These are phyloP conservation scores for Todus mexicanus DNA, from an alignment of 2,797 vertebrate genomes.

Conservation along the genomic window DNA sequence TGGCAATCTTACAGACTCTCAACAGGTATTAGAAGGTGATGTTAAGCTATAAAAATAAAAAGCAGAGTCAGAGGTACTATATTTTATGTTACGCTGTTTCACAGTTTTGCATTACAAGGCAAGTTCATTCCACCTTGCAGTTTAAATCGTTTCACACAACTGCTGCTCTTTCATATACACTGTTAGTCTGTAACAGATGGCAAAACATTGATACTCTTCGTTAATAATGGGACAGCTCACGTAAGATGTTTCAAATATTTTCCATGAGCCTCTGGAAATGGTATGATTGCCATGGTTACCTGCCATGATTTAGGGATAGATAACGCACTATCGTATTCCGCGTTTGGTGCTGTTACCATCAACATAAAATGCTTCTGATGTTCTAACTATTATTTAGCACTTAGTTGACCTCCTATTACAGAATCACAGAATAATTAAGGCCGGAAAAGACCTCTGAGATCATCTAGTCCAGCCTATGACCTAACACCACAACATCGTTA, in stretches of 20 bases:
- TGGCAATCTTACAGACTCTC: neutral
- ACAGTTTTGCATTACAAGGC: neutral
- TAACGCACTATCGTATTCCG: neutral
- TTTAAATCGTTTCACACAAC: neutral
- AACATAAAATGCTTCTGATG: neutral
- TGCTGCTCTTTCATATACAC: neutral
- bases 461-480: too few species aligned
- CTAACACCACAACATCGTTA: too few species aligned
- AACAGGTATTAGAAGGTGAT: neutral
- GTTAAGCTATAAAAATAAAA: neutral
- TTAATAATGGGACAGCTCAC: neutral
- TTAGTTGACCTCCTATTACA: neutral
- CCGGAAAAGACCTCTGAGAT: too few species aligned
- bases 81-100: neutral
- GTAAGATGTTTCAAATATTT: neutral
- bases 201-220: neutral
- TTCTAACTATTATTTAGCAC: neutral
- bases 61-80: neutral
- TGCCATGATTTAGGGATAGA: neutral
- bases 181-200: constrained; percentile 11
- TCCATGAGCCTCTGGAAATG: neutral
- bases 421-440: too few species aligned
- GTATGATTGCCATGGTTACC: constrained; percentile 10
- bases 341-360: neutral
- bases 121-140: neutral